These are phyloP conservation scores for Phallusia fumigata DNA, from an alignment of 23 tunicate species.

Conservation along the genomic window DNA sequence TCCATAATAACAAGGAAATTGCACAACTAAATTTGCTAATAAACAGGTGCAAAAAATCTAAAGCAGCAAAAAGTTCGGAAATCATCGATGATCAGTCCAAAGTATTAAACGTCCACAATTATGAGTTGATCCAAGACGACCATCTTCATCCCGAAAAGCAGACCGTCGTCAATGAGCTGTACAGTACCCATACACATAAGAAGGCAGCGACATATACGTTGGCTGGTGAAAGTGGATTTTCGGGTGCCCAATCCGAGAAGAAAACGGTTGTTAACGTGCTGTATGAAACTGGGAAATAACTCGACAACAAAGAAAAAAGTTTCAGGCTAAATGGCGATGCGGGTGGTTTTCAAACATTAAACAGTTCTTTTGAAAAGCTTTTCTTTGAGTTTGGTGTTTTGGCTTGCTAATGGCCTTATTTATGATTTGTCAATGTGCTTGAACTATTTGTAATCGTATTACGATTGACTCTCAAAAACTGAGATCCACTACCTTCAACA, in stretches of 20 bases:
- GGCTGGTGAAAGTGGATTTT: not conserved
- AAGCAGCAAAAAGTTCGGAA: not conserved
- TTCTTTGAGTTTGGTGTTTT: no score
- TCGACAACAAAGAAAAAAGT: no score
- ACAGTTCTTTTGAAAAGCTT: no score
- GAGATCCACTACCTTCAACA: no score
- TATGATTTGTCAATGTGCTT: no score
- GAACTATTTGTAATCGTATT: no score
- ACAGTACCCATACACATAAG: not conserved
- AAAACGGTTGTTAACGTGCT: not conserved
- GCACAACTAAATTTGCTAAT: no score
- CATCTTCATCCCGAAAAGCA: not conserved
- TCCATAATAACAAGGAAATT: not conserved
- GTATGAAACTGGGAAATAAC: not conserved
- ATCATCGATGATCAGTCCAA: not conserved
- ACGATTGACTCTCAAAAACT: no score
- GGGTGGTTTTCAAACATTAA: no score
- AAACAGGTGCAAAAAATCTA: not conserved
- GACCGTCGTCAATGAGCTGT: conserved; percentile 1
- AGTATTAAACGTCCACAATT: not conserved
- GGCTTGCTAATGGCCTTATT: no score
- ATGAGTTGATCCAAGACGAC: not conserved
- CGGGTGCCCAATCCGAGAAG: not conserved
- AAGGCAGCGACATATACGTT: not conserved
- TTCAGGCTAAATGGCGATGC: no score